Evolutionary conservation across 1,140 invertebrate genomes (phyloP), one percentile per base, ranked within the genome.

Genomic region (Plutomurus gul): DNA sequence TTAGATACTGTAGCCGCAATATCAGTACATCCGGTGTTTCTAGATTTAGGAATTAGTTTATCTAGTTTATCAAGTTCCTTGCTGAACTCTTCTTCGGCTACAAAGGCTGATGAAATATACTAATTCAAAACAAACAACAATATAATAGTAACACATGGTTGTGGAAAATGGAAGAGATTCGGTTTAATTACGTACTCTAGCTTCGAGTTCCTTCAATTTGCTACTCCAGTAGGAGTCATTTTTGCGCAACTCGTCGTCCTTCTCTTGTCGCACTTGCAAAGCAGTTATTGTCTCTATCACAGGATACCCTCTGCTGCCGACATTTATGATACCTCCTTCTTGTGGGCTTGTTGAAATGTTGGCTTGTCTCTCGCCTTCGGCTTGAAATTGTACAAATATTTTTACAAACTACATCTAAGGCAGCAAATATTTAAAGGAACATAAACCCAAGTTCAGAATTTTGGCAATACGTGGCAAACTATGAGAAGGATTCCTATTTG

Each of bases 51-150:
- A 36, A 79, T 72, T 71, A 79, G 47, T 71, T 75, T 75, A 37
- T 79, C 73, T 20, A 79, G 46, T 39, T 79, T 79, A n/a, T 79
- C 78, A n/a, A 79, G 51, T 75, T 79, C 78, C 46, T 70, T 76
- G 20, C 30, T 79, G 40, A 79, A 79, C 49, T 75, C 78, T 71
- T 30, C 78, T 43, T 79, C 78, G 13, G 78, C 78, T 3, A 76
- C 73, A 46, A 79, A 79, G n/a, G 78, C 78, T 8, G 78, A 75
- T n/a, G 78, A 49, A 11, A 79, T 74, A 40, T 79, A 79, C 78
- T 79, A 39, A n/a, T n/a, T n/a, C 16, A 70, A 75, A 39, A 37
- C 18, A 22, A n/a, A 3, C 20, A 5, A 16, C 43, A 37, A 56
- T 56, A 39, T 1, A 7, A 37, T 60, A 10, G 46, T 60, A 36